Base-by-base conservation (phyloP, 2,888 invertebrate species). In the Ophioninae sp. region DNA sequence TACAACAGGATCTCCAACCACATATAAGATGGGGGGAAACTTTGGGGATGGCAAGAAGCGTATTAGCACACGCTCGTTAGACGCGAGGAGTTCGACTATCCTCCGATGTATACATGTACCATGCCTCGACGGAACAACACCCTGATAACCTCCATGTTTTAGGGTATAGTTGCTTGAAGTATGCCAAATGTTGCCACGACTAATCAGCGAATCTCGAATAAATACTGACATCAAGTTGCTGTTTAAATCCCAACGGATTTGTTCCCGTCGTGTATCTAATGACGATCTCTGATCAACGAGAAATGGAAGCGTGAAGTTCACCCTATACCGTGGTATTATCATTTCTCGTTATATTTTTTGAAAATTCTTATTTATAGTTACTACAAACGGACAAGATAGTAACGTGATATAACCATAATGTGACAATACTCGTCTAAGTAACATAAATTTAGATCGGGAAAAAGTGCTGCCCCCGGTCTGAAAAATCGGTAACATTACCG, bases 1-100 rank as follows among this genome's bases (percentile, higher is more conserved):
- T 88, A 89, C 87, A 89, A 84, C 83, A 86, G 76, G 87, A 81
- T 72, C 83, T 85, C 44, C 37, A 83, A 84, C 63, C 86, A 72
- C 74, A 77, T 80, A 78, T 81, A 79, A 84, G 84, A 84, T 75
- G 74, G 44, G 61, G 64, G 71, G 51, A 59, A 76, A 76, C 39
- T 81, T 68, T n/a, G 74, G 41, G 23, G 61, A 68, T 74, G 68
- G 84, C 67, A 77, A 22, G 77, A 82, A 68, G 79, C 76, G 79
- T 77, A 79, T 82, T 82, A 82, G 82, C 79, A 61, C 82, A 82
- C 79, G 84, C 81, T 84, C 75, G 84, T 84, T 84, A 84, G 79
- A 64, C 37, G 20, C 76, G 75, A 82, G 71, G 67, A 80, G 68
- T 79, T 79, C 13, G 51, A 67, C 71, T 79, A 63, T 63, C 72